These are phyloP conservation scores for Calcarius lapponicus DNA, from an alignment of 2,797 vertebrate species.

Conservation along the genomic window DNA sequence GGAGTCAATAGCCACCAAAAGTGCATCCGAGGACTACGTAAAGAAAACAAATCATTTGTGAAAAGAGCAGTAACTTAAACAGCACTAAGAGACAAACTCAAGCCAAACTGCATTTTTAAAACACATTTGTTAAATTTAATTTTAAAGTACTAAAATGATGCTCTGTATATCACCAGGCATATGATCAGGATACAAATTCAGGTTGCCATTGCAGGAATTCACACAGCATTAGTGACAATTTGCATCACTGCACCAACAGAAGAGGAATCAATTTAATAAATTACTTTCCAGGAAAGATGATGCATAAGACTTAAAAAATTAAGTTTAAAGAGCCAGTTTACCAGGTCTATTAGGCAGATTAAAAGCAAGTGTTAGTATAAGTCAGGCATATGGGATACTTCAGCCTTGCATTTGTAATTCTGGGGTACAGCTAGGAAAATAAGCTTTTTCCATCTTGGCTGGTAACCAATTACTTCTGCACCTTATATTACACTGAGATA, in stretches of 20 bases:
- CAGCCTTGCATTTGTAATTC: accelerated
- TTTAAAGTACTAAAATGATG: not conserved
- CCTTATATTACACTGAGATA: not conserved
- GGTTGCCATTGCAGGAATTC: not conserved
- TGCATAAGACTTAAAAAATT: not conserved
- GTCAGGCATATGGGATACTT: not conserved
- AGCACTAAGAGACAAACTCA: not conserved
- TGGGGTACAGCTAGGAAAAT: not conserved
- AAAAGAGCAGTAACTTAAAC: not conserved
- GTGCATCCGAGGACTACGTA: constrained; percentile 88
- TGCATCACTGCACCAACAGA: not conserved
- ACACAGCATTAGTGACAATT: not conserved
- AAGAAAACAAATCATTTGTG: constrained; percentile 41
- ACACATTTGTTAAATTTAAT: not conserved
- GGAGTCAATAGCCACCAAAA: constrained; percentile 96
- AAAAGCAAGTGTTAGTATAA: not conserved
- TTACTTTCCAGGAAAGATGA: not conserved
- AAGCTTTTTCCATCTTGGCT: not conserved
- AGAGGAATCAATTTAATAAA: not conserved
- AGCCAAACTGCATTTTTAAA: not conserved
- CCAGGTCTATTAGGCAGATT: not conserved
- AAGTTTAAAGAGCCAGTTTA: not conserved
- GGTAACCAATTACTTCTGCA: not conserved
- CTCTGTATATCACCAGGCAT: not conserved
- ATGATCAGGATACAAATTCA: not conserved